Evolutionary conservation across 2,113 vertebrate genomes (phyloP).

Genomic region (Limnothrissa miodon): DNA sequence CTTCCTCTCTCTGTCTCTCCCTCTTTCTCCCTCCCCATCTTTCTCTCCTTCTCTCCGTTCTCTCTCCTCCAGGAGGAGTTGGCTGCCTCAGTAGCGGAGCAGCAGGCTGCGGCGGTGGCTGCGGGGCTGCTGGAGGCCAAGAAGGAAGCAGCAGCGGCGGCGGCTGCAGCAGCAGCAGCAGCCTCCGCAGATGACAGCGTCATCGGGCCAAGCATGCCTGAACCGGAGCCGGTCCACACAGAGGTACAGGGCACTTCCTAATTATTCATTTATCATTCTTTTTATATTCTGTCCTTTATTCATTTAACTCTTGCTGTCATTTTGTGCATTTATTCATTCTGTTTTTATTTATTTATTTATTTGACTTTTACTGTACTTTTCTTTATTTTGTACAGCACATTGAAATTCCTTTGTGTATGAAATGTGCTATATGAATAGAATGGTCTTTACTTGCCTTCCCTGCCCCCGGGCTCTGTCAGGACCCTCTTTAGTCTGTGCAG

Average conservation of each 20-base stretch:
- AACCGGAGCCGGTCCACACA: constrained; percentile 70
- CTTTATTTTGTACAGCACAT: no score
- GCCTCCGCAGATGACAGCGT: constrained; percentile 65
- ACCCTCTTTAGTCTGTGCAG: no score
- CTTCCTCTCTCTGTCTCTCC: neutral
- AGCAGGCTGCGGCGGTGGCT: constrained; percentile 70
- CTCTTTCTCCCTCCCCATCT: neutral
- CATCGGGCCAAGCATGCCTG: constrained; percentile 83
- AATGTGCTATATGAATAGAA: no score
- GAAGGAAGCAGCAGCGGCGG: constrained; percentile 58
- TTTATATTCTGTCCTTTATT: no score
- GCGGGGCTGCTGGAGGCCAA: constrained; percentile 71
- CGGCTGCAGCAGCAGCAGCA: constrained; percentile 60
- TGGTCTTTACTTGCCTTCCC: no score
- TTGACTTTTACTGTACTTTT: no score
- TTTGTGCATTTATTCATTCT: no score
- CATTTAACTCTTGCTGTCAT: no score
- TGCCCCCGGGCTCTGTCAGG: no score
- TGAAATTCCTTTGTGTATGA: no score
- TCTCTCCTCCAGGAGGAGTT: constrained; percentile 70
- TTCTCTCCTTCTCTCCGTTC: neutral
- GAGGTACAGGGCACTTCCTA: constrained; percentile 59
- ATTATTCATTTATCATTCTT: no score
- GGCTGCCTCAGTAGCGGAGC: constrained; percentile 70
- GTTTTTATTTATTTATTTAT: no score